Evolutionary conservation across 2,797 vertebrate species (phyloP).

Genomic region (Vespertilio murinus): DNA sequence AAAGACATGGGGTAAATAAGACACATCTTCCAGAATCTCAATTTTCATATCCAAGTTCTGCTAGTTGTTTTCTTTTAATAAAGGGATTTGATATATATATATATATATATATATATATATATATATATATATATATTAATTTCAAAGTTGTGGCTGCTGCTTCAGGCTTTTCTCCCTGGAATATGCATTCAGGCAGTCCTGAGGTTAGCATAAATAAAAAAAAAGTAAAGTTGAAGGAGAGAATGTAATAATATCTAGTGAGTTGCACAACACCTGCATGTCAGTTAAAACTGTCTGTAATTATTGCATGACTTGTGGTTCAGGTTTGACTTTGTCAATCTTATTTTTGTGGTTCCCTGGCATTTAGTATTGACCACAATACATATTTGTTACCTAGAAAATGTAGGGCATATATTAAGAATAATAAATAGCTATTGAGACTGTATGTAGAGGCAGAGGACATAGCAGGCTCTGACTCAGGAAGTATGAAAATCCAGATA

Average conservation of each 20-base stretch:
- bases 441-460: not conserved
- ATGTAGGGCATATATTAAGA: not conserved
- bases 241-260: not conserved
- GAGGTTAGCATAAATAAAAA: not conserved
- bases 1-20: constrained; percentile 25
- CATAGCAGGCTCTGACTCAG: not conserved
- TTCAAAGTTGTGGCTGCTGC: not conserved
- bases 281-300: not conserved
- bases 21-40: not conserved
- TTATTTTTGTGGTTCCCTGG: not conserved
- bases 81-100: not conserved
- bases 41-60: constrained; percentile 36
- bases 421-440: not conserved
- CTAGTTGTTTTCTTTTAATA: not conserved
- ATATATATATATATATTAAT: not conserved
- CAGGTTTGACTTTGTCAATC: not conserved
- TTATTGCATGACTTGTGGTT: not conserved
- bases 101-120: too few species aligned
- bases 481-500: not conserved
- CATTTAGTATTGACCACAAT: not conserved
- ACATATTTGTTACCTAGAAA: not conserved
- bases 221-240: not conserved
- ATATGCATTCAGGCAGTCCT: not conserved
- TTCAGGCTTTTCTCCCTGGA: not conserved
- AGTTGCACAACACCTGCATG: not conserved